Conservation (phyloP, 2,888 invertebrate species). For the Amphiduros pacificus region DNA sequence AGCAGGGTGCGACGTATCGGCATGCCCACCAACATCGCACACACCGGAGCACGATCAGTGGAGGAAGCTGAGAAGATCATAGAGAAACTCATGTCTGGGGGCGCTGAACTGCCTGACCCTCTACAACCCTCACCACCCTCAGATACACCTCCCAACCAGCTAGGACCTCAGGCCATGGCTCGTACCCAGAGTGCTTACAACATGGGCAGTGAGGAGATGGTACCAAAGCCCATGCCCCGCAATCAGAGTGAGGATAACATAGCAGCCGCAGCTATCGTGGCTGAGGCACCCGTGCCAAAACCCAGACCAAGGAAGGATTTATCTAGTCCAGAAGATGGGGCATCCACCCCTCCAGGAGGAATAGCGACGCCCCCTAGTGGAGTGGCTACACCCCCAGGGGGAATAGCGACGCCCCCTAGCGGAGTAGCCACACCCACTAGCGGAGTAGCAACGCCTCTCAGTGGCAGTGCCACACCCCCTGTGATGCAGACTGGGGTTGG, state of each 20-base stretch:
- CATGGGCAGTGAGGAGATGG: background rate
- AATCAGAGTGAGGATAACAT: slow-evolving; percentile 12
- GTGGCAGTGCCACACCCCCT: too few relatives aligned
- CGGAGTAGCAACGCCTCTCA: too few relatives aligned
- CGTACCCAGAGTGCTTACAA: background rate
- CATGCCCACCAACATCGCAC: slow-evolving; percentile 53
- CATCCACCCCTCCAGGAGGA: background rate
- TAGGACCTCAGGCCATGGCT: background rate
- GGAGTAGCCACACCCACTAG: background rate
- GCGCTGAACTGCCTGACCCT: slow-evolving; percentile 35
- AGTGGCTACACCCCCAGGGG: background rate
- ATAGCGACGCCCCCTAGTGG: background rate
- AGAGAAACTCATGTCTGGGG: slow-evolving; percentile 41
- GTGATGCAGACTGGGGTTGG: too few relatives aligned
- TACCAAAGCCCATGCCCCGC: slow-evolving; percentile 13
- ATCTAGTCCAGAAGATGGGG: background rate
- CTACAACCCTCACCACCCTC: slow-evolving; percentile 29
- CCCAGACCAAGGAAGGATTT: background rate
- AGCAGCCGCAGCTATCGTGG: background rate
- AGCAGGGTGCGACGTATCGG: slow-evolving; percentile 46
- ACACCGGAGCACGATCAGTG: slow-evolving; percentile 45
- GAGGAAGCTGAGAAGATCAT: slow-evolving; percentile 55
- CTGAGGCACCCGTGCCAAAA: background rate
- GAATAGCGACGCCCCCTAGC: background rate
- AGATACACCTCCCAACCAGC: background rate